A percentile compares a stretch with the other conserved stretches of the same genome.
Conservation (phyloP, 2,888 invertebrate genomes). For the Ceramica pisi region DNA sequence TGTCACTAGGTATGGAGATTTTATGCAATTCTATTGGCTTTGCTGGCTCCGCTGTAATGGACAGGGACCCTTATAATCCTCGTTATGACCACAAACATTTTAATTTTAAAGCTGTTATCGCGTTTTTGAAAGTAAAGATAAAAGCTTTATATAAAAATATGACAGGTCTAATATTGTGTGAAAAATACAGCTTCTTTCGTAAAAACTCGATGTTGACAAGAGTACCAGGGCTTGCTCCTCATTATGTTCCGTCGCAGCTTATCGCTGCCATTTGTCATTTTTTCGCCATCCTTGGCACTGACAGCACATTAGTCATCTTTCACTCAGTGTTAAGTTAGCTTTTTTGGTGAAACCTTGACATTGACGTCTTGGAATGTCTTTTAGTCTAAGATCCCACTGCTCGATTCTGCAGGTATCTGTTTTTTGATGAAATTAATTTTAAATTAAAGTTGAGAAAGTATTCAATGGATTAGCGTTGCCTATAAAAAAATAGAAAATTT, state of each 20-base stretch:
- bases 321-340: background rate
- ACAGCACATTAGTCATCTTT: slow-evolving; percentile 36
- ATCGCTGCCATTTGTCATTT: slow-evolving; percentile 54
- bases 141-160: background rate
- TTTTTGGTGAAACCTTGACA: slow-evolving; percentile 12
- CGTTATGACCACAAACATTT: too few relatives aligned
- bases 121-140: background rate
- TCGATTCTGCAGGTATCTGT: too few relatives aligned
- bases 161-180: background rate
- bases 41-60: too few relatives aligned
- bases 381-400: too few relatives aligned
- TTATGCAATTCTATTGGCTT: too few relatives aligned
- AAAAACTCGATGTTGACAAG: slow-evolving; percentile 36
- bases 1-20: too few relatives aligned
- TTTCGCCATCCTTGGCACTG: slow-evolving; percentile 34
- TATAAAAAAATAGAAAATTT: too few relatives aligned
- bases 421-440: too few relatives aligned
- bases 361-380: background rate
- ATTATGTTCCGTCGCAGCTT: slow-evolving; percentile 36
- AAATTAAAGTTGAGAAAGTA: too few relatives aligned
- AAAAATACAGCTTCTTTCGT: slow-evolving; percentile 8
- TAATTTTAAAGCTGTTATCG: too few relatives aligned
- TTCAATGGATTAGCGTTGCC: too few relatives aligned
- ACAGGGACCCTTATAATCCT: too few relatives aligned
- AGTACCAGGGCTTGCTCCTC: slow-evolving; percentile 23